Evolutionary conservation across 1,140 invertebrate species (phyloP).

Genomic region (Pachypeltis micranthus): DNA sequence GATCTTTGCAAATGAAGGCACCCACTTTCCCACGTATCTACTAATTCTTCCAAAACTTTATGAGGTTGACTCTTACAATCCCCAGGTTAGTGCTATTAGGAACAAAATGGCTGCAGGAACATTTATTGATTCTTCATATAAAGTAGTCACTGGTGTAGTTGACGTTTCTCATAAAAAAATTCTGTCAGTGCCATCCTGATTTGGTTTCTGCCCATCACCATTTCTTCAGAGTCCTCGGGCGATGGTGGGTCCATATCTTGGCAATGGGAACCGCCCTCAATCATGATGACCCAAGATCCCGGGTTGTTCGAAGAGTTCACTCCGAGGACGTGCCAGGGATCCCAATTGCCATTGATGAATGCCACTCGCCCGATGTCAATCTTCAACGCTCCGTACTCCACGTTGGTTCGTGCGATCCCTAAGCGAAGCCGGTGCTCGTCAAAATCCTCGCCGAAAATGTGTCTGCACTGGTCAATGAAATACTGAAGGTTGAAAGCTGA

Average conservation of each 20-base stretch:
- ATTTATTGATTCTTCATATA: too few relatives aligned
- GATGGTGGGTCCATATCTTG: background rate
- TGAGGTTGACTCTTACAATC: too few relatives aligned
- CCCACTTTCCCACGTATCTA: too few relatives aligned
- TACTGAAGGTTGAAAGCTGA: slow-evolving; percentile 64
- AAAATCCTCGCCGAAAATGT: slow-evolving; percentile 57
- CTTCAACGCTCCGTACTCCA: slow-evolving; percentile 61
- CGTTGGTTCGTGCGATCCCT: slow-evolving; percentile 49
- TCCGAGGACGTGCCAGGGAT: slow-evolving; percentile 85
- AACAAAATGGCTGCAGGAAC: too few relatives aligned
- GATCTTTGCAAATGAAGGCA: too few relatives aligned
- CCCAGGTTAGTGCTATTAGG: too few relatives aligned
- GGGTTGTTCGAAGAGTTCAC: slow-evolving; percentile 44
- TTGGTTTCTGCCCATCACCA: background rate
- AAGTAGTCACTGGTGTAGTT: too few relatives aligned
- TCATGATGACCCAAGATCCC: slow-evolving; percentile 46
- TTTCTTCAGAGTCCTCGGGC: background rate
- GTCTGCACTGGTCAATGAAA: slow-evolving; percentile 66
- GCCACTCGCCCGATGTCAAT: slow-evolving; percentile 60
- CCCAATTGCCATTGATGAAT: slow-evolving; percentile 78
- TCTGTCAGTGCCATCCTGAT: too few relatives aligned
- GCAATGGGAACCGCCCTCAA: slow-evolving; percentile 36
- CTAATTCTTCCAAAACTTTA: too few relatives aligned
- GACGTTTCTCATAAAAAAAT: too few relatives aligned
- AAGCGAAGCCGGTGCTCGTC: slow-evolving; percentile 20